A percentile compares a stretch with the other conserved stretches of the same genome.
Evolutionary conservation across 2,888 invertebrate species (phyloP).

Genomic region (Ditula angustiorana): DNA sequence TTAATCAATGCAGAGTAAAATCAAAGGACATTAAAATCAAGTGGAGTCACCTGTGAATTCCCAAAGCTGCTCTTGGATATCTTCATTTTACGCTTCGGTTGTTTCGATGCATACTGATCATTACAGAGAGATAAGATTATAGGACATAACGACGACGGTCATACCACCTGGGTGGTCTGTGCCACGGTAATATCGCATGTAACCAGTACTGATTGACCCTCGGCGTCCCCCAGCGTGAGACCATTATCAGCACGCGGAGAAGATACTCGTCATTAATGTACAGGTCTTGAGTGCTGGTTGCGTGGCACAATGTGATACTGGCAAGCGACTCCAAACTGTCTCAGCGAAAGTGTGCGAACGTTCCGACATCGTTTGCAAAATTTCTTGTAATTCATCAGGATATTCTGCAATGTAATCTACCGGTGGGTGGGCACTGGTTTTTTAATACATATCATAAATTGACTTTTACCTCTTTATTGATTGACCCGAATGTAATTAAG

Average conservation of each 20-base stretch:
- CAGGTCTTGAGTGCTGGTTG: slow-evolving; percentile 56
- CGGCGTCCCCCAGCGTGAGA: slow-evolving; percentile 39
- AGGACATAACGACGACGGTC: slow-evolving; percentile 67
- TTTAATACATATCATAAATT: slow-evolving; percentile 57
- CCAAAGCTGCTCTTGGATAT: slow-evolving; percentile 33
- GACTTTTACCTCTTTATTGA: slow-evolving; percentile 19
- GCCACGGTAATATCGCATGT: slow-evolving; percentile 56
- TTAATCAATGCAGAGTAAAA: slow-evolving; percentile 22
- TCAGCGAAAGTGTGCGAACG: slow-evolving; percentile 81
- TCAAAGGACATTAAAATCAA: slow-evolving; percentile 34
- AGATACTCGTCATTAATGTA: slow-evolving; percentile 32
- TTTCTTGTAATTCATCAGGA: slow-evolving; percentile 74
- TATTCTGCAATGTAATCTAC: slow-evolving; percentile 60
- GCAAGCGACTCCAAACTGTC: slow-evolving; percentile 74
- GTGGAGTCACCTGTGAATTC: slow-evolving; percentile 28
- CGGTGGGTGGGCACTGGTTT: slow-evolving; percentile 68
- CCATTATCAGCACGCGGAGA: slow-evolving; percentile 18
- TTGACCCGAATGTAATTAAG: slow-evolving; percentile 22
- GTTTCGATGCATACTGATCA: slow-evolving; percentile 64
- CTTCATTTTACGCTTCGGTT: slow-evolving; percentile 33
- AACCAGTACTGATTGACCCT: slow-evolving; percentile 62
- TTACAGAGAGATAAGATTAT: slow-evolving; percentile 72
- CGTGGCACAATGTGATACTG: slow-evolving; percentile 49
- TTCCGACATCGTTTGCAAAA: slow-evolving; percentile 65
- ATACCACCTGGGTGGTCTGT: slow-evolving; percentile 74